Base-by-base conservation (phyloP, 2,888 invertebrate genomes). In the Adelphocoris suturalis region DNA sequence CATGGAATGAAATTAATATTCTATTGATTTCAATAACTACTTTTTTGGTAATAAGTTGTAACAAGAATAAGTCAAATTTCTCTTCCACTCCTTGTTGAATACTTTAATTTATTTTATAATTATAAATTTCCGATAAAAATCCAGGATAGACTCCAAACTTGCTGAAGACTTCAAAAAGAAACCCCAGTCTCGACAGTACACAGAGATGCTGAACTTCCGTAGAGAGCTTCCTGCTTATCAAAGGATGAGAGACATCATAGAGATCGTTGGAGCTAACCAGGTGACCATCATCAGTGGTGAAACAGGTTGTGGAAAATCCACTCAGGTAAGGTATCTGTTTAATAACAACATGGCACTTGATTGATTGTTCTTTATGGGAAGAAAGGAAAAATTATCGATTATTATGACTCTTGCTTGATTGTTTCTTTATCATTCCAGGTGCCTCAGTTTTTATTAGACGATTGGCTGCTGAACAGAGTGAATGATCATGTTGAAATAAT, bases 281-380 rank as follows among this genome's bases (percentile, higher is more conserved):
- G 95, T 95, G 84, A 92, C 96, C 23, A 96, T 97, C 0, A 96
- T 97, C 91, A 96, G 96, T 80, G 97, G 97, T 2, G 97, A 97
- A 93, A 97, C 97, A 0, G 97, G 99, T 0, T 98, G 98, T 92
- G 99, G 99, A 90, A 96, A 96, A 94, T 98, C 98, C 19, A 99
- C 98, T 0, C 98, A 98, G 95, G 96, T 95, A 97, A 92, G 97
- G 97, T 84, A 27, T 27, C 16, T 80, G 27, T 52, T 52, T 12
- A 14, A 52, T 11, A 52, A 52, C 16, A 52, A 16, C 11, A 93
- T 96, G 96, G 92, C 97, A 97, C 0, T 96, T 98, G 94, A 94
- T 95, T 91, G 87, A 61, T 75, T 75, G 75, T 13, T 3, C 7
- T 75, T 37, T 7, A 37, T 37, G 37, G 37, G 7, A 37, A 37